Evolutionary conservation across 2,888 invertebrate genomes (phyloP), one percentile per base, ranked within the genome.

Genomic region (Esperia sulphurella): DNA sequence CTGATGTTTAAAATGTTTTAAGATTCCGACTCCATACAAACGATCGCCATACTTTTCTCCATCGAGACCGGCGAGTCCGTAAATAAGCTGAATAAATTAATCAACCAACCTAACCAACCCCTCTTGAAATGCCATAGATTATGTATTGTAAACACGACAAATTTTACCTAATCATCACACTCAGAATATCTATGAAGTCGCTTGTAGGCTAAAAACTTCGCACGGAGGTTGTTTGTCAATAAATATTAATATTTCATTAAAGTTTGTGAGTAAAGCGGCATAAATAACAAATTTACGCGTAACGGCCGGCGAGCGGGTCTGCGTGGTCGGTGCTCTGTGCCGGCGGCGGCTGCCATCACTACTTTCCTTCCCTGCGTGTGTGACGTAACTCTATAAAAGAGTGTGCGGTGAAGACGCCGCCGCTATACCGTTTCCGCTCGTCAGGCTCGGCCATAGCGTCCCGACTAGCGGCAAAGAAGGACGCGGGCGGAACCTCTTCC

Each of bases 301-400:
- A 21, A 21, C 21, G 13, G n/a, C 12, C 39, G 43, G 49, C 8
- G n/a, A 5, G 39, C 33, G 58, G 61, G 56, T 85, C 86, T 85
- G 71, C 59, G 59, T 55, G 58, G 52, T 73, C 66, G 67, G 59
- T 83, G 73, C 57, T 87, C 86, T 85, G 64, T 83, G 86, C 46
- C 69, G 61, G 57, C 61, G 52, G 58, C 66, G 67, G 59, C 77
- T 79, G 71, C 89, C 89, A 87, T 87, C 87, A 83, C 89, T 83
- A 88, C 89, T 89, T 89, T 89, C 88, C 82, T 87, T 85, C 85
- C 83, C 80, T 71, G 79, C 83, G 77, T 79, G 78, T 83, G 80
- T 89, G 89, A 89, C 89, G 89, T 89, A 89, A 89, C 85, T 84
- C 86, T 89, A 89, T 89, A 89, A 88, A 89, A 89, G 89, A 85